These are phyloP conservation scores for Choristoneura fumiferana DNA, from an alignment of 1,140 invertebrate genomes.

Conservation along the genomic window DNA sequence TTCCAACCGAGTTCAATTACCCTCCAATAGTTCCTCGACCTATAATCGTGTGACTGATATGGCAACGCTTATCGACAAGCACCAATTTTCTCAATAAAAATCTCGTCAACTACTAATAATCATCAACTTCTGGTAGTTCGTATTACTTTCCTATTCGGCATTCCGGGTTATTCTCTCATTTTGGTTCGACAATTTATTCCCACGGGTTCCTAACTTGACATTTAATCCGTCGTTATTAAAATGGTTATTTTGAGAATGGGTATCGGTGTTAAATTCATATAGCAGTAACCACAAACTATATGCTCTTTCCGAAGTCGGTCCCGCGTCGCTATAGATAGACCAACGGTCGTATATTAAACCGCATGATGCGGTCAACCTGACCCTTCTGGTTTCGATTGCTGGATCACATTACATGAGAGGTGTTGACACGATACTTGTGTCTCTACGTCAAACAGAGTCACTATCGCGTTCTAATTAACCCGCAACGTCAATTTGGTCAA, in stretches of 20 bases:
- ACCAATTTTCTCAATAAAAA: conserved; percentile 15
- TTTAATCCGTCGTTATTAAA: conserved; percentile 11
- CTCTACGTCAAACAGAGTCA: conserved; percentile 55
- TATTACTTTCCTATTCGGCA: neutral
- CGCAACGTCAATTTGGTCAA: conserved; percentile 26
- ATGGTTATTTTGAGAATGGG: conserved; percentile 10
- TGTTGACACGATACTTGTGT: conserved; percentile 52
- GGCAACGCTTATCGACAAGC: conserved; percentile 10
- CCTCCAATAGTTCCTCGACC: conserved; percentile 12
- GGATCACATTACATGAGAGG: conserved; percentile 58
- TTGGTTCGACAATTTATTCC: conserved; percentile 4
- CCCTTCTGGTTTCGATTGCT: conserved; percentile 50
- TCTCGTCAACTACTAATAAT: conserved; percentile 8
- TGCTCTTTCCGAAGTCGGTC: neutral
- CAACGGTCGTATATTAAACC: conserved; percentile 46
- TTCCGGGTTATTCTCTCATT: conserved; percentile 1
- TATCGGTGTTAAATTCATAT: conserved; percentile 9
- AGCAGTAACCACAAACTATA: conserved; percentile 1
- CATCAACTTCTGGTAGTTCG: neutral
- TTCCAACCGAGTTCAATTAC: conserved; percentile 17
- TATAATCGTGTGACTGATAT: conserved; percentile 14
- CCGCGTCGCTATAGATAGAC: conserved; percentile 6
- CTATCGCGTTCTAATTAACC: conserved; percentile 57
- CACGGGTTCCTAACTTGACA: neutral
- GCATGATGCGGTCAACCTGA: conserved; percentile 48